A percentile compares a stretch with the other conserved stretches of the same genome.
These are phyloP conservation scores for Tetraneura akinire DNA, from an alignment of 1,140 invertebrate genomes.

Conservation along the genomic window DNA sequence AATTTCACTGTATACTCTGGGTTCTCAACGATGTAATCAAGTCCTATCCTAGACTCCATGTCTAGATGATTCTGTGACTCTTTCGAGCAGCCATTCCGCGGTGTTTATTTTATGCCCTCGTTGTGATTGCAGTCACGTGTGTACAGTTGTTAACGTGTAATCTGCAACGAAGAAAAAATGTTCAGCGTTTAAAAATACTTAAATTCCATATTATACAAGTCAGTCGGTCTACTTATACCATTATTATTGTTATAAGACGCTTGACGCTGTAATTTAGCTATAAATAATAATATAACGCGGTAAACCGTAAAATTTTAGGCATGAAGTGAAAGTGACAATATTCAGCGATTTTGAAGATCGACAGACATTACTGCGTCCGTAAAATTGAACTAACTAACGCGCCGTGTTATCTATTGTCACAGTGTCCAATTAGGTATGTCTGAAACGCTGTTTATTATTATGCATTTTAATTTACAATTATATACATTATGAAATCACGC, in stretches of 20 bases:
- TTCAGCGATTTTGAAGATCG: constrained; percentile 29
- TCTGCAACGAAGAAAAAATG: no score
- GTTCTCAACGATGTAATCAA: constrained; percentile 92
- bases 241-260: no score
- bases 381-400: constrained; percentile 8
- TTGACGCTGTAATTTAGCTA: no score
- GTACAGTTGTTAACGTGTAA: no score
- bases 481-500: no score
- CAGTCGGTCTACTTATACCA: no score
- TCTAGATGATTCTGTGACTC: constrained; percentile 42
- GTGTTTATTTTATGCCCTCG: neutral
- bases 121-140: constrained; percentile 2
- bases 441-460: neutral
- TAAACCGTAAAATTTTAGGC: constrained; percentile 6
- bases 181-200: no score
- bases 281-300: neutral
- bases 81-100: constrained; percentile 35
- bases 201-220: no score
- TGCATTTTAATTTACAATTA: neutral
- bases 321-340: constrained; percentile 43
- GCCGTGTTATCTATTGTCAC: neutral
- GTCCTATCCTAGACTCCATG: constrained; percentile 80
- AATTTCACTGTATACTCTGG: constrained; percentile 88
- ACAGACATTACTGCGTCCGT: neutral
- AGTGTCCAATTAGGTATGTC: neutral